A percentile compares a stretch with the other conserved stretches of the same genome.
Conservation (phyloP, 2,888 invertebrate species). For the Girardia tigrina region DNA sequence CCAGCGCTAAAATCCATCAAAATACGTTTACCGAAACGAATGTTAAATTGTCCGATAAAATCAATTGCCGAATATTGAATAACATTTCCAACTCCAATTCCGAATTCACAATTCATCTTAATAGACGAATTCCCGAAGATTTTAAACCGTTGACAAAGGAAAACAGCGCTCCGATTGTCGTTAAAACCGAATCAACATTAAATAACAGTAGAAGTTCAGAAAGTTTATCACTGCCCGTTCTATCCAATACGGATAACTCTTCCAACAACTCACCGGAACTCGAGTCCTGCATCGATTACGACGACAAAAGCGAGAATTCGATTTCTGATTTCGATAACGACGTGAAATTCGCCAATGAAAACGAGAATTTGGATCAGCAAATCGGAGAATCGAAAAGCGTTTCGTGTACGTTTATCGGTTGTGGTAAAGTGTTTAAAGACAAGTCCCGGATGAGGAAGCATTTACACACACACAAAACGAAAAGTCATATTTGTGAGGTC, state of each 20-base stretch:
- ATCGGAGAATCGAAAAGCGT: constrained; percentile 6
- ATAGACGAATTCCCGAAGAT: background rate
- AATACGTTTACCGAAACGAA: background rate
- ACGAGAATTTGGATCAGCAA: background rate
- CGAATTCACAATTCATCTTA: no score
- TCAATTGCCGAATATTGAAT: background rate
- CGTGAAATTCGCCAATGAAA: background rate
- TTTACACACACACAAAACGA: constrained; percentile 82
- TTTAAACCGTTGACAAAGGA: background rate
- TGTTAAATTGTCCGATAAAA: background rate
- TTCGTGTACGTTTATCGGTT: constrained; percentile 55
- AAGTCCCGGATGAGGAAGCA: constrained; percentile 65
- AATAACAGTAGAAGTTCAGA: background rate
- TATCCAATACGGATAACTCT: background rate
- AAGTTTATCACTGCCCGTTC: background rate
- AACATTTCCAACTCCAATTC: background rate
- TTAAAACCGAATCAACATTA: background rate
- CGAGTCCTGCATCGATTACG: background rate
- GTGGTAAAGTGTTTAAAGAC: constrained; percentile 64
- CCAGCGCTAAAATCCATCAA: background rate
- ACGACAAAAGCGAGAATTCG: background rate
- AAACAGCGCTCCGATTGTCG: background rate
- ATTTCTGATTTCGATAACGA: background rate
- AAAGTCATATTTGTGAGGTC: constrained; percentile 88
- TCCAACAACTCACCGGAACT: background rate